Percentiles rank a stretch among this genome's conserved stretches.
These are phyloP conservation scores for Drosophila mauritiana DNA, from an alignment of 1,140 invertebrate genomes.

Conservation along the genomic window DNA sequence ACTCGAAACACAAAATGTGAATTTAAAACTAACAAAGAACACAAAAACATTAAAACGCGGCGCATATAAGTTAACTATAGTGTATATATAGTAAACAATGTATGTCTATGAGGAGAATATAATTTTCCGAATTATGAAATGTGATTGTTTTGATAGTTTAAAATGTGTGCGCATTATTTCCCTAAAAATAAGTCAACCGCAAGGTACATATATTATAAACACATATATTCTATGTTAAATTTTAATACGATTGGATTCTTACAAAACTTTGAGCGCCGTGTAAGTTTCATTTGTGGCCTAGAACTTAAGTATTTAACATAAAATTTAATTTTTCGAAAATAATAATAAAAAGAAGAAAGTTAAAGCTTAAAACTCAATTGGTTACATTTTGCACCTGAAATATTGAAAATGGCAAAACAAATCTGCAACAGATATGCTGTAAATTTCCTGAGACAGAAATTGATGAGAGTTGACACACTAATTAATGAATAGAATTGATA, in stretches of 20 bases:
- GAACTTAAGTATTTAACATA: background rate
- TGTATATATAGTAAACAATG: background rate
- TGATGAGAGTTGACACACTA: conserved; percentile 12
- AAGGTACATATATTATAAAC: background rate
- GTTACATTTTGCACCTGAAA: conserved; percentile 9
- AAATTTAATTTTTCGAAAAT: conserved; percentile 4
- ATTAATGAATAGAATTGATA: conserved; percentile 22
- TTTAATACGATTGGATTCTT: background rate
- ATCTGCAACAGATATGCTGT: background rate
- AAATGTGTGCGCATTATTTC: background rate
- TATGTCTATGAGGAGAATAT: conserved; percentile 36
- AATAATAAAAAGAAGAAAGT: background rate
- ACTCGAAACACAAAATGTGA: conserved; percentile 24
- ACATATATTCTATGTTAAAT: background rate
- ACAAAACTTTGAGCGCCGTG: background rate
- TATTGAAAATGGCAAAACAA: background rate
- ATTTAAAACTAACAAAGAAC: conserved; percentile 25
- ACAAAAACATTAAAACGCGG: conserved; percentile 1
- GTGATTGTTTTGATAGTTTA: conserved; percentile 16
- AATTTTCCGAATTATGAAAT: conserved; percentile 43
- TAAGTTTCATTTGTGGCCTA: conserved; percentile 10
- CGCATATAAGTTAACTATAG: conserved; percentile 22
- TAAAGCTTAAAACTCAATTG: conserved; percentile 33
- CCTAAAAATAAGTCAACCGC: background rate
- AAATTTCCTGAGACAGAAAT: conserved; percentile 5